These are phyloP conservation scores for Serilophus lunatus DNA, from an alignment of 2,113 vertebrate genomes.

Conservation along the genomic window DNA sequence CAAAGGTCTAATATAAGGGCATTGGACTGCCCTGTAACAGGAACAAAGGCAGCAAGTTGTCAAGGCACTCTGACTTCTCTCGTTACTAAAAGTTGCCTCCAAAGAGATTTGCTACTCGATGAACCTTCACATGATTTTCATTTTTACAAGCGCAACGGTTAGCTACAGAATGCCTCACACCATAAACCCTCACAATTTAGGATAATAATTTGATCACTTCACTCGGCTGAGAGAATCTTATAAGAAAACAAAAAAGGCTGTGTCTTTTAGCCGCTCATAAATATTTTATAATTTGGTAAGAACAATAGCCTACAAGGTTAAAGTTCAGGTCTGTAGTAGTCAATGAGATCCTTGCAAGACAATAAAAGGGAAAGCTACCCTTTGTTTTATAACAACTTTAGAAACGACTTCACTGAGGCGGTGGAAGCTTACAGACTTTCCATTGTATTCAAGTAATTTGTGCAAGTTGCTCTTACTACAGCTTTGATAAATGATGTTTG, in stretches of 20 bases:
- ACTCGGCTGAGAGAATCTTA: conserved; percentile 16
- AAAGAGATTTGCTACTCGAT: neutral
- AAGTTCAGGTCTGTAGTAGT: conserved; percentile 46
- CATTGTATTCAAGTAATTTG: conserved; percentile 2
- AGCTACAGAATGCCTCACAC: conserved; percentile 23
- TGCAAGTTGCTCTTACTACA: conserved; percentile 7
- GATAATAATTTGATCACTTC: conserved; percentile 1
- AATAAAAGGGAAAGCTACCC: conserved; percentile 47
- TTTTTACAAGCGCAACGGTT: conserved; percentile 27
- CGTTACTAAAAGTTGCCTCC: neutral
- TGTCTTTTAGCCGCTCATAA: conserved; percentile 46
- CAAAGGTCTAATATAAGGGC: neutral
- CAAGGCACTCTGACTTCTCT: neutral
- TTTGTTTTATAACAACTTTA: conserved; percentile 54
- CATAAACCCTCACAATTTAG: neutral
- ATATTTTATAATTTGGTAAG: conserved; percentile 63
- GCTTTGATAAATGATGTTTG: conserved; percentile 26
- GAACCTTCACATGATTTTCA: neutral
- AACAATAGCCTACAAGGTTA: conserved; percentile 42
- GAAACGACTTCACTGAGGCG: neutral
- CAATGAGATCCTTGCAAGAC: conserved; percentile 16
- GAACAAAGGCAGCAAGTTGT: neutral
- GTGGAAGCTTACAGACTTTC: conserved; percentile 19
- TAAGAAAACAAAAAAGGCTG: conserved; percentile 18
- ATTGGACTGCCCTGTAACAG: neutral